These are phyloP conservation scores for Drepana falcataria DNA, from an alignment of 2,888 invertebrate species.

Conservation along the genomic window DNA sequence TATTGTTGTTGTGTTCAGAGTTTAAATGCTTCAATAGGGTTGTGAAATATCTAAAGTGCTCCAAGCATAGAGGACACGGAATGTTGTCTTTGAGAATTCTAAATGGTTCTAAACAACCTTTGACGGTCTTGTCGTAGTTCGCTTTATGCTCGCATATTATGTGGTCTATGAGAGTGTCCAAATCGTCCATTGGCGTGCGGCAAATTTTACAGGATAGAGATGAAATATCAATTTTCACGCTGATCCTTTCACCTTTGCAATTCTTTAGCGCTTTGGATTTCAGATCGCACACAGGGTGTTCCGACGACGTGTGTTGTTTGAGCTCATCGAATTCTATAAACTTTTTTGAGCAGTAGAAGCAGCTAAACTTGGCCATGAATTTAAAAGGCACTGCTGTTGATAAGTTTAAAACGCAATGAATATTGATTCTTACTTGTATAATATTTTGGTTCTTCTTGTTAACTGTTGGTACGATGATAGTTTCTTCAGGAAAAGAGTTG, in stretches of 20 bases:
- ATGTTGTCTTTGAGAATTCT: constrained; percentile 58
- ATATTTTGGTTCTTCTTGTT: constrained; percentile 48
- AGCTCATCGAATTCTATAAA: constrained; percentile 59
- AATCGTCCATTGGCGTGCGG: constrained; percentile 31
- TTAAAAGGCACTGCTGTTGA: constrained; percentile 65
- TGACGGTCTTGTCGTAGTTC: constrained; percentile 51
- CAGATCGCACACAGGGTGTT: constrained; percentile 58
- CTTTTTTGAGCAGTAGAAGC: constrained; percentile 61
- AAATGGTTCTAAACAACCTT: constrained; percentile 56
- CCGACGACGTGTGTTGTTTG: constrained; percentile 43
- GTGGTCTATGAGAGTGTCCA: constrained; percentile 56
- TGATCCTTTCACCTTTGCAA: constrained; percentile 59
- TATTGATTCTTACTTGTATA: constrained; percentile 55
- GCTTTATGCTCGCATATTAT: constrained; percentile 50
- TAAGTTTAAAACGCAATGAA: constrained; percentile 61
- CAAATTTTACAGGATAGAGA: constrained; percentile 53
- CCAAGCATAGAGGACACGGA: constrained; percentile 54
- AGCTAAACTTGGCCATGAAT: constrained; percentile 57
- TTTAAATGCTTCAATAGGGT: constrained; percentile 59
- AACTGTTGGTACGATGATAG: constrained; percentile 11
- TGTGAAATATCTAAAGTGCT: constrained; percentile 56
- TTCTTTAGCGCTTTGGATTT: constrained; percentile 57
- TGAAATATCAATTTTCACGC: constrained; percentile 58
- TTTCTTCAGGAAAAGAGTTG: constrained; percentile 17
- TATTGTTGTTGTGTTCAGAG: constrained; percentile 59